phyloP scores from a whole-genome alignment of 2,797 vertebrate genomes.

The Diceros bicornis region DNA sequence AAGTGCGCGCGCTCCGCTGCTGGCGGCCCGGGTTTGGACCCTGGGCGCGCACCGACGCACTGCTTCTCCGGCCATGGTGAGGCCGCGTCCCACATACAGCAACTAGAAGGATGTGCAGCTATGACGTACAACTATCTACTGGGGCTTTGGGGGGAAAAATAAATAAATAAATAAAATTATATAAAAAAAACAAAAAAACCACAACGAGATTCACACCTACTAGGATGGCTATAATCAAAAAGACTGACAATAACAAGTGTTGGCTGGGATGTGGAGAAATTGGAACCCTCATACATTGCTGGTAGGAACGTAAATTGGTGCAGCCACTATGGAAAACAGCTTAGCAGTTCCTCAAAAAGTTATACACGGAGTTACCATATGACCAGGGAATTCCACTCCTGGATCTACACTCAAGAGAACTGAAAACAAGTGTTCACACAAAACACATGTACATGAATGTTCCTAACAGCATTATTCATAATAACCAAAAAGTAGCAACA shows the following conservation, averaged over 20 bases:
- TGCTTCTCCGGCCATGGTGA: too few relatives aligned
- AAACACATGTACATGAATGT: background rate
- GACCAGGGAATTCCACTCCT: background rate
- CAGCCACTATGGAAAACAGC: background rate
- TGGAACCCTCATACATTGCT: background rate
- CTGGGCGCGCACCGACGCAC: too few relatives aligned
- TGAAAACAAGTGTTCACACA: background rate
- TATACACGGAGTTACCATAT: background rate
- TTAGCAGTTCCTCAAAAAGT: constrained; percentile 28
- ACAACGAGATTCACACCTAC: background rate
- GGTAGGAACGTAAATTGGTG: background rate
- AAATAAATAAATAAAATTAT: too few relatives aligned
- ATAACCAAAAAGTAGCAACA: background rate
- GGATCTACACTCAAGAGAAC: background rate
- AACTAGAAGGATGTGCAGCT: too few relatives aligned
- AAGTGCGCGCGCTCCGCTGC: too few relatives aligned
- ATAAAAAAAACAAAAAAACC: background rate
- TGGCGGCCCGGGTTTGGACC: too few relatives aligned
- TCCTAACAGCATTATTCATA: background rate
- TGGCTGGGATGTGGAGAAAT: background rate
- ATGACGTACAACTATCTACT: too few relatives aligned
- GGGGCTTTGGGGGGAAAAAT: too few relatives aligned
- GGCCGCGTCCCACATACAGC: too few relatives aligned
- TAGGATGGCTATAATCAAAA: background rate
- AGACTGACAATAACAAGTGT: background rate